phyloP scores from a whole-genome alignment of 2,113 vertebrate species.

The Ia io region DNA sequence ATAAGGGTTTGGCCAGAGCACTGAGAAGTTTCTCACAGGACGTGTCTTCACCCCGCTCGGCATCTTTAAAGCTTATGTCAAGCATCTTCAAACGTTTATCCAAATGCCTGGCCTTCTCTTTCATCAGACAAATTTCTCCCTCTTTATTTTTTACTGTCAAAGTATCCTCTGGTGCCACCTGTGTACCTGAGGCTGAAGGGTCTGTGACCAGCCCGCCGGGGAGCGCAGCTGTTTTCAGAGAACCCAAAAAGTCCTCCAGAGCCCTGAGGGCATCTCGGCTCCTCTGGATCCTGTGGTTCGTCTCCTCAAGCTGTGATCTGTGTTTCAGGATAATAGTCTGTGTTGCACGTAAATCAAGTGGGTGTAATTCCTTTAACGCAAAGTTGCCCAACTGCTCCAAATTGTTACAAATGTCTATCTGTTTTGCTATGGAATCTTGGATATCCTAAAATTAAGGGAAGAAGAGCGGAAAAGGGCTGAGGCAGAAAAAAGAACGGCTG shows the following conservation, averaged over 20 bases:
- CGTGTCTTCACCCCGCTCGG: constrained; percentile 67
- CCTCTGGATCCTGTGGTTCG: constrained; percentile 83
- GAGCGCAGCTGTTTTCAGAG: constrained; percentile 82
- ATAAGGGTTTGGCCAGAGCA: constrained; percentile 76
- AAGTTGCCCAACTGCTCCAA: constrained; percentile 80
- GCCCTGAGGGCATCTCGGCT: constrained; percentile 84
- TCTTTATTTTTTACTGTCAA: constrained; percentile 73
- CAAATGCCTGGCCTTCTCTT: constrained; percentile 87
- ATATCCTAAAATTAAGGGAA: constrained; percentile 75
- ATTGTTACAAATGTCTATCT: constrained; percentile 85
- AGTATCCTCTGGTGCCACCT: constrained; percentile 68
- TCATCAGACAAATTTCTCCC: constrained; percentile 81
- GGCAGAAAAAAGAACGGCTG: background rate
- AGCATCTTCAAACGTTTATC: constrained; percentile 86
- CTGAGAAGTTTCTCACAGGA: constrained; percentile 88
- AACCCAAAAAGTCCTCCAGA: constrained; percentile 89
- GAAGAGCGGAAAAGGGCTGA: background rate
- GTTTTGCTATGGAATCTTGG: constrained; percentile 76
- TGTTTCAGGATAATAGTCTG: constrained; percentile 82
- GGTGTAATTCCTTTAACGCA: constrained; percentile 81
- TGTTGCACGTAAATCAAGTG: constrained; percentile 83
- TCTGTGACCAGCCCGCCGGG: constrained; percentile 73
- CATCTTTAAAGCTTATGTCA: constrained; percentile 82
- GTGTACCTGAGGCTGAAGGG: constrained; percentile 60
- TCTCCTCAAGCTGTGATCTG: constrained; percentile 86